phyloP scores from a whole-genome alignment of 1,140 invertebrate genomes.

The Micrasema longulum region DNA sequence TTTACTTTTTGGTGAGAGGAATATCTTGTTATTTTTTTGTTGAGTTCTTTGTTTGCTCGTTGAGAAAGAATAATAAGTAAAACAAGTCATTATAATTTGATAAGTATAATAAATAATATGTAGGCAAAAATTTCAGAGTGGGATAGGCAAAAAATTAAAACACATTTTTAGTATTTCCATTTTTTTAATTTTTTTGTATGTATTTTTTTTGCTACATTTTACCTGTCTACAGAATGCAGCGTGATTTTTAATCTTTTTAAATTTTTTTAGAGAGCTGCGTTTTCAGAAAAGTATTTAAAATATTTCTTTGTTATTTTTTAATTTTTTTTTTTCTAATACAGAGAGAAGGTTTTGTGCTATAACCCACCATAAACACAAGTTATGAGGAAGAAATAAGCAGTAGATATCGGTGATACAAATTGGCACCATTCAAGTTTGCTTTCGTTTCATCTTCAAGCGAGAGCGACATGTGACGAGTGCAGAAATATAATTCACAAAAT shows the following conservation, averaged over 20 bases:
- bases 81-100: too few relatives aligned
- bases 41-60: too few relatives aligned
- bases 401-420: constrained; percentile 19
- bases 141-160: too few relatives aligned
- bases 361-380: constrained; percentile 28
- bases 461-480: constrained; percentile 5
- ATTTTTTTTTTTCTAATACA: constrained; percentile 49
- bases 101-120: too few relatives aligned
- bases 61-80: too few relatives aligned
- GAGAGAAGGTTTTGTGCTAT: constrained; percentile 49
- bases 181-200: constrained; percentile 51
- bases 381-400: constrained; percentile 11
- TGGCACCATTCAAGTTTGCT: constrained; percentile 11
- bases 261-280: constrained; percentile 53
- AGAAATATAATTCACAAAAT: neutral
- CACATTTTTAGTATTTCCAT: constrained; percentile 40
- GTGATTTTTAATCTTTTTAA: constrained; percentile 45
- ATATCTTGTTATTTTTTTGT: too few relatives aligned
- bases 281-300: constrained; percentile 46
- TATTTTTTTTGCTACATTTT: constrained; percentile 52
- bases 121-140: too few relatives aligned
- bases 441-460: constrained; percentile 5
- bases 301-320: constrained; percentile 47
- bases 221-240: constrained; percentile 53
- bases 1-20: too few relatives aligned